A percentile compares a stretch with the other conserved stretches of the same genome.
phyloP scores from a whole-genome alignment of 2,113 vertebrate genomes.

The Anser brachyrhynchus region DNA sequence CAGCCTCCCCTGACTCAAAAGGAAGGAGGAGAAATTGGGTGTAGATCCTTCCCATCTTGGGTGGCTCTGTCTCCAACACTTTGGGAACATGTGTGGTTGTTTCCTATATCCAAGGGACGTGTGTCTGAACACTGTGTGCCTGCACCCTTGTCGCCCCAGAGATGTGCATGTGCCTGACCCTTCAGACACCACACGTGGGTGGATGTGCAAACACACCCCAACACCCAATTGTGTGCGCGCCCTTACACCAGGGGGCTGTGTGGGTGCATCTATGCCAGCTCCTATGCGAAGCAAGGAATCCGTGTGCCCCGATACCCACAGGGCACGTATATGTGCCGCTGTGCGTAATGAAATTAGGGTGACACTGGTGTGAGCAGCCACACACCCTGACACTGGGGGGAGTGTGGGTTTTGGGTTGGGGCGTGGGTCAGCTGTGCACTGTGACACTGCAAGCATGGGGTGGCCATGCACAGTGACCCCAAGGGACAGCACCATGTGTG shows the following conservation, averaged over 20 bases:
- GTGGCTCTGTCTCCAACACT: not conserved
- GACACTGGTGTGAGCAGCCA: rapidly evolving
- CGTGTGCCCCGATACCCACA: rapidly evolving
- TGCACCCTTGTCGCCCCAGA: not conserved
- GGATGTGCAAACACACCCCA: not conserved
- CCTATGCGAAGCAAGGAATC: rapidly evolving
- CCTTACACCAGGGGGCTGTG: rapidly evolving
- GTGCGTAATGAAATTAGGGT: rapidly evolving
- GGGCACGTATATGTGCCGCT: rapidly evolving
- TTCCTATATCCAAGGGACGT: too few relatives aligned
- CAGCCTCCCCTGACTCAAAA: not conserved
- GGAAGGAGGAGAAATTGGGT: rapidly evolving
- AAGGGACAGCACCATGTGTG: not conserved
- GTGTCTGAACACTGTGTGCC: too few relatives aligned
- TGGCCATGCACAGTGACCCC: too few relatives aligned
- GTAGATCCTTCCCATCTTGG: not conserved
- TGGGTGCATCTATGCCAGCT: rapidly evolving
- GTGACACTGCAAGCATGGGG: rapidly evolving
- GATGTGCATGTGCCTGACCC: not conserved
- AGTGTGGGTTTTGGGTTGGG: rapidly evolving
- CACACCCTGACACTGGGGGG: rapidly evolving
- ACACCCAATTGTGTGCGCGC: rapidly evolving
- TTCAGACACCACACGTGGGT: rapidly evolving
- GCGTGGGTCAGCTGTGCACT: not conserved
- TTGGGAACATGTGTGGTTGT: not conserved